These are phyloP conservation scores for Ceyx cyanopectus DNA, from an alignment of 2,113 vertebrate species.

Conservation along the genomic window DNA sequence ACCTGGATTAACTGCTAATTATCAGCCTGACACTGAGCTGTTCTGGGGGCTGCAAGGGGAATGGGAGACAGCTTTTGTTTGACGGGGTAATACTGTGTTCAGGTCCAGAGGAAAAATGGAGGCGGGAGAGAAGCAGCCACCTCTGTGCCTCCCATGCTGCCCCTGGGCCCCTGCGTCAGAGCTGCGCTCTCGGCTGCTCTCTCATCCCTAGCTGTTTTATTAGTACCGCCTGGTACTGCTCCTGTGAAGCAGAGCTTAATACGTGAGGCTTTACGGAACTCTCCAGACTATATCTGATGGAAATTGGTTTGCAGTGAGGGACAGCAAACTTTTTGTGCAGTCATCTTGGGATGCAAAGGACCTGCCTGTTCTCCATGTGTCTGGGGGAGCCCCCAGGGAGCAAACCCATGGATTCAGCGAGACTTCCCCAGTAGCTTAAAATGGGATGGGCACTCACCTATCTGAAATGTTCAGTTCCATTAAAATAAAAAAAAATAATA, in stretches of 20 bases:
- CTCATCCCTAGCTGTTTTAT: background rate
- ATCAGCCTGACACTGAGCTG: conserved; percentile 1
- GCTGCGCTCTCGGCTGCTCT: background rate
- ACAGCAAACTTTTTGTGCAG: background rate
- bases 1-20: conserved; percentile 38
- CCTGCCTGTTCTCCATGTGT: background rate
- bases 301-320: background rate
- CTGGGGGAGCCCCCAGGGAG: accelerated
- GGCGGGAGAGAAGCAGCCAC: accelerated
- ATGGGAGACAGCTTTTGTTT: background rate
- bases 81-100: background rate
- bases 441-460: accelerated
- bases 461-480: background rate
- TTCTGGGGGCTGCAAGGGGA: background rate
- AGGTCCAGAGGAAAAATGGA: background rate
- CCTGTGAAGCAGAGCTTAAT: background rate
- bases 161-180: background rate
- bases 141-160: accelerated
- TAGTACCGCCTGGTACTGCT: background rate
- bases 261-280: background rate
- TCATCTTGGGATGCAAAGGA: background rate
- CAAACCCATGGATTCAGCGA: background rate
- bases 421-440: background rate
- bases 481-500: background rate
- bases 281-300: background rate